phyloP scores from a whole-genome alignment of 2,888 invertebrate genomes.

The Brachyptera putata region DNA sequence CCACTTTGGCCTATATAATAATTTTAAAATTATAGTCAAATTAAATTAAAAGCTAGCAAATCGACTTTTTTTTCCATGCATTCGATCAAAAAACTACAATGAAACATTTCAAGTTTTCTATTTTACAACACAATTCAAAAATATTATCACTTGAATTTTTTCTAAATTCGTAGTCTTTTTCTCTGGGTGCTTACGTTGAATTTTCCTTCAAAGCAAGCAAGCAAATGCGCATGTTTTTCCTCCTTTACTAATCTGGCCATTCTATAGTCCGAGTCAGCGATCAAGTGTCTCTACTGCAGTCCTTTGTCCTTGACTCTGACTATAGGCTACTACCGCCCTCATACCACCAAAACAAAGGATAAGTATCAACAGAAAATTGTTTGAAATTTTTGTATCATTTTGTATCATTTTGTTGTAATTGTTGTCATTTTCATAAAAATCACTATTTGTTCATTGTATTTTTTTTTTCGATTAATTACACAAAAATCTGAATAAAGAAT shows the following conservation, averaged over 20 bases:
- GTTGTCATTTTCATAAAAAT: too few relatives aligned
- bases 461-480: too few relatives aligned
- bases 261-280: conserved; percentile 1
- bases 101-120: conserved; percentile 2
- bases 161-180: not conserved
- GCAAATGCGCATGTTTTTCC: conserved; percentile 10
- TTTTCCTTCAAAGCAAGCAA: conserved; percentile 24
- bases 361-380: conserved; percentile 7
- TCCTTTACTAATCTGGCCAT: not conserved
- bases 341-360: too few relatives aligned
- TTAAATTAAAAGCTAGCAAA: too few relatives aligned
- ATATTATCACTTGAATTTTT: not conserved
- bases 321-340: not conserved
- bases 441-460: too few relatives aligned
- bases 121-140: too few relatives aligned
- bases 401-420: too few relatives aligned
- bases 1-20: too few relatives aligned
- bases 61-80: too few relatives aligned
- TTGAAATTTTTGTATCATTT: not conserved
- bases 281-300: not conserved
- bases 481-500: too few relatives aligned
- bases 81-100: not conserved
- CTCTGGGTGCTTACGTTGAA: conserved; percentile 2
- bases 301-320: not conserved
- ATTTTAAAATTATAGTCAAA: too few relatives aligned